Evolutionary conservation across 2,797 vertebrate species (phyloP).

Genomic region (Molossus molossus): DNA sequence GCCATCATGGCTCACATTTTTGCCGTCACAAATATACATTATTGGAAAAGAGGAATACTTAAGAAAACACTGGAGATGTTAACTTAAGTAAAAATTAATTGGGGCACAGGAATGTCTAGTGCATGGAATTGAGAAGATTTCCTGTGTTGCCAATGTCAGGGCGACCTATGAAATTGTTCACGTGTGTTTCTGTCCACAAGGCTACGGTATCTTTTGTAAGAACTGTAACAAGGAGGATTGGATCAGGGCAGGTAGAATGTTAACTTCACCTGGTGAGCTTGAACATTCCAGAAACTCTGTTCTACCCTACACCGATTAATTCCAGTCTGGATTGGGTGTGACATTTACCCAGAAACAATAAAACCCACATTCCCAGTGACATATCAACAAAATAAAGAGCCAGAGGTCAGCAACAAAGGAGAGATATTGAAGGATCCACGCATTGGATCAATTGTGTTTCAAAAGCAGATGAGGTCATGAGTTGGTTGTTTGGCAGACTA

Average conservation of each 20-base stretch:
- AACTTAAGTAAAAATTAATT: background rate
- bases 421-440: accelerated
- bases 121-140: background rate
- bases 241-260: background rate
- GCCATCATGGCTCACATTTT: background rate
- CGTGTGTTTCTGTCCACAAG: background rate
- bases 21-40: conserved; percentile 11
- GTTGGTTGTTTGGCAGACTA: background rate
- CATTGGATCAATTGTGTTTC: accelerated
- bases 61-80: background rate
- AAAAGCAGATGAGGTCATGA: background rate
- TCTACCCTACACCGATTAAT: background rate
- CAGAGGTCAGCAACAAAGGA: background rate
- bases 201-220: background rate
- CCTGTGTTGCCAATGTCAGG: background rate
- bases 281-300: background rate
- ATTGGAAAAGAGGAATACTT: background rate
- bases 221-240: background rate
- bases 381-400: background rate
- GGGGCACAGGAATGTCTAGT: background rate
- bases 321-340: background rate
- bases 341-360: background rate
- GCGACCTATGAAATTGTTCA: background rate
- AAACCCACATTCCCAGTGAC: background rate
- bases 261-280: background rate